Evolutionary conservation across 1,140 invertebrate species (phyloP), one percentile per base, ranked within the genome.

Genomic region (Brachionus manjavacas): DNA sequence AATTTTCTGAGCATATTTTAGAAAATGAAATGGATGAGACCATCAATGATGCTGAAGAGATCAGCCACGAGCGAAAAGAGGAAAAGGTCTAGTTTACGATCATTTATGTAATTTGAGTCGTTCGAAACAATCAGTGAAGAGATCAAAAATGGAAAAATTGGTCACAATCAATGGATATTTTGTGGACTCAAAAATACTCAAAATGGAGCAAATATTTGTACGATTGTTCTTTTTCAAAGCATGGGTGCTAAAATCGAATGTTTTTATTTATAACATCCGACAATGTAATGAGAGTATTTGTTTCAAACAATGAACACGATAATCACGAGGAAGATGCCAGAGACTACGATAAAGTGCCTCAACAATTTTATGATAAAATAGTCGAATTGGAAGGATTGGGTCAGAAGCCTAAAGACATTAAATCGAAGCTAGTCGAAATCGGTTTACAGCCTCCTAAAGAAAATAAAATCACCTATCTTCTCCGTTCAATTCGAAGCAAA

Each of bases 11-110:
- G 28, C 28, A 28, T 28, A 28, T 28, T 1, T 28, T 28, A 28
- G 28, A 28, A 28, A 23, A 31, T 72, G 43, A 83, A 41, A 16
- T 35, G 2, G 28, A 25, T 76, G 8, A 80, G 70, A 83, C 66
- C 78, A 31, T 72, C 85, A 76, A 60, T 85, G 85, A 79, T 85
- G 85, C 43, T 84, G 84, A n/a, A n/a, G n/a, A n/a, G n/a, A n/a
- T n/a, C 28, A 66, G 64, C 14, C 31, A 83, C 35, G 64, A 64
- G 23, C 31, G 23, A 8, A 46, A 41, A 35, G 49, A 16, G 14
- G 49, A n/a, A 55, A 55, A 55, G 49, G 49, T 55, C 49, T 55
- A 55, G 49, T 55, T 55, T 55, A 20, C 49, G 49, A 55, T 55
- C 49, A 55, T 55, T 55, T 55, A 55, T 55, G 49, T 55, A 55